Evolutionary conservation across 2,888 invertebrate species (phyloP).

Genomic region (Temnothorax ravouxi): DNA sequence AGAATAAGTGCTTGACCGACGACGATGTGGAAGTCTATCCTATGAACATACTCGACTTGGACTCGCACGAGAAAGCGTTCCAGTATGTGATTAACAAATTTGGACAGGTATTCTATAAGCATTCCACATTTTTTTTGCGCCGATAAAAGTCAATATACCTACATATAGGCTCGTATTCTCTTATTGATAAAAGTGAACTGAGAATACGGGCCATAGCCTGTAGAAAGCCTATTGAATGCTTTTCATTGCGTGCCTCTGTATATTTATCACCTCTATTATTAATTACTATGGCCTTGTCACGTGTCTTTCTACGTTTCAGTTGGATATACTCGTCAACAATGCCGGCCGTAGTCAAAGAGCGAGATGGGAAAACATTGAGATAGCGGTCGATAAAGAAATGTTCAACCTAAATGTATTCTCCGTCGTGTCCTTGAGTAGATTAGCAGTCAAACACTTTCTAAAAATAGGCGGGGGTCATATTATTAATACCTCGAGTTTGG

Average conservation of each 20-base stretch:
- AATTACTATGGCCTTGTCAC: not conserved
- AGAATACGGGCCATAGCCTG: too few species aligned
- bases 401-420: conserved; percentile 93
- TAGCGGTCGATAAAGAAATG: conserved; percentile 91
- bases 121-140: not conserved
- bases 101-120: conserved; percentile 86
- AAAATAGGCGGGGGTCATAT: conserved; percentile 89
- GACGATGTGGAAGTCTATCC: conserved; percentile 90
- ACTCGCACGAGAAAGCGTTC: conserved; percentile 89
- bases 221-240: not conserved
- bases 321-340: conserved; percentile 94
- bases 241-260: not conserved
- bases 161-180: too few species aligned
- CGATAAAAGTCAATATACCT: not conserved
- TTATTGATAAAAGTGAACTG: too few species aligned
- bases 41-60: conserved; percentile 89
- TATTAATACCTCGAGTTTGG: conserved; percentile 92
- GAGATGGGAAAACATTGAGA: conserved; percentile 90
- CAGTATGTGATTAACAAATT: conserved; percentile 90
- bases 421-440: conserved; percentile 90
- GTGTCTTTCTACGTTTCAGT: conserved; percentile 79
- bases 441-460: conserved; percentile 90
- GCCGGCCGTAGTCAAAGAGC: conserved; percentile 93
- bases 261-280: conserved; percentile 1
- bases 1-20: conserved; percentile 84